phyloP scores from a whole-genome alignment of 2,113 vertebrate species.

The Trinectes maculatus region DNA sequence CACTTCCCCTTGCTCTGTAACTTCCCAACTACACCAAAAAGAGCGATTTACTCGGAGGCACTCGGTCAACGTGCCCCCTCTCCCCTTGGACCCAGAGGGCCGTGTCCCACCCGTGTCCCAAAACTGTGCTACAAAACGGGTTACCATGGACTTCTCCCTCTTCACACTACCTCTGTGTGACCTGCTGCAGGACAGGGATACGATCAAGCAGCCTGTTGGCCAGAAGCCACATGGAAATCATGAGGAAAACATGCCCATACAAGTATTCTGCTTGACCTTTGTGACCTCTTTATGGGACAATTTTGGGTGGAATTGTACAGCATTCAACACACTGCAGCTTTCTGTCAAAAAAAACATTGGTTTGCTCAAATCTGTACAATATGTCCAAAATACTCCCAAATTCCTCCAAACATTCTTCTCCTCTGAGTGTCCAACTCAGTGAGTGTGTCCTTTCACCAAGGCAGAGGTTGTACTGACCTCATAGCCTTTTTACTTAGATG shows the following conservation, averaged over 20 bases:
- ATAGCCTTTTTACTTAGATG: neutral
- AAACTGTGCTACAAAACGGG: slow-evolving; percentile 83
- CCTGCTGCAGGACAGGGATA: slow-evolving; percentile 72
- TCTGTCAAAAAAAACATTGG: neutral
- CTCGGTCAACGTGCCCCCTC: slow-evolving; percentile 84
- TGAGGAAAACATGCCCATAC: slow-evolving; percentile 45
- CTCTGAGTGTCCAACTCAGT: slow-evolving; percentile 39
- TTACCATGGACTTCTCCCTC: slow-evolving; percentile 94
- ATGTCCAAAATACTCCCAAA: slow-evolving; percentile 14
- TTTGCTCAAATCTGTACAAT: slow-evolving; percentile 52
- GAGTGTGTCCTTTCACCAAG: slow-evolving; percentile 27
- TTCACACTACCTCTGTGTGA: slow-evolving; percentile 77
- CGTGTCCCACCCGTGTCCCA: slow-evolving; percentile 54
- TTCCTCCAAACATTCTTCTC: slow-evolving; percentile 17
- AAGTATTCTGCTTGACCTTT: slow-evolving; percentile 63
- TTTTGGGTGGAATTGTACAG: slow-evolving; percentile 35
- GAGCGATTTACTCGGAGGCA: slow-evolving; percentile 89
- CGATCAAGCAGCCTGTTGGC: slow-evolving; percentile 15
- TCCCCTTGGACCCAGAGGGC: slow-evolving; percentile 79
- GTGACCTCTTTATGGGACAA: neutral
- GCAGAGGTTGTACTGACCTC: slow-evolving; percentile 11
- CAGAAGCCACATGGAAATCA: slow-evolving; percentile 24
- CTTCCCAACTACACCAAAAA: slow-evolving; percentile 74
- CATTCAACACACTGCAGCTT: slow-evolving; percentile 8
- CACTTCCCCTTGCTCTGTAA: slow-evolving; percentile 51